These are phyloP conservation scores for Aphidius gifuensis DNA, from an alignment of 1,140 invertebrate genomes.

Conservation along the genomic window DNA sequence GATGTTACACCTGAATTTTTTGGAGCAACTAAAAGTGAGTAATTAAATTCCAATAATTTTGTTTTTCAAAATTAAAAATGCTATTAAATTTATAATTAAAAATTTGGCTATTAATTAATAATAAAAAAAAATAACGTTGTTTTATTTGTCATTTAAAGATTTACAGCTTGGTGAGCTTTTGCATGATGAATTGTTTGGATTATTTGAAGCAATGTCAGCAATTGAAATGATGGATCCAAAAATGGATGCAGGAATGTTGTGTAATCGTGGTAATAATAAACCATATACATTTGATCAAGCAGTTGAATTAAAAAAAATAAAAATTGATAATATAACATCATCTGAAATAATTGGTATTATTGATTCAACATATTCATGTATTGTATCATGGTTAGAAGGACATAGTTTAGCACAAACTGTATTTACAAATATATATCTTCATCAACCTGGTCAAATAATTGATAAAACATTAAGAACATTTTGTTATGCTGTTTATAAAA, in stretches of 20 bases:
- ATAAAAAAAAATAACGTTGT: not conserved
- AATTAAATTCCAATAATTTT: no score
- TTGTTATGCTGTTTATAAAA: constrained; percentile 83
- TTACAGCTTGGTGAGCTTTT: constrained; percentile 83
- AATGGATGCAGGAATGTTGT: constrained; percentile 98
- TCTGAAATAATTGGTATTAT: constrained; percentile 83
- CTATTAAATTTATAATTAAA: not conserved
- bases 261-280: constrained; percentile 81
- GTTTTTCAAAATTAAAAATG: no score
- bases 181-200: constrained; percentile 87
- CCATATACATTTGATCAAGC: constrained; percentile 87
- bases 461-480: constrained; percentile 84
- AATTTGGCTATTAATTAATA: constrained; percentile 13
- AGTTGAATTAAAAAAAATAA: constrained; percentile 74
- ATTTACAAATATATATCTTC: constrained; percentile 94
- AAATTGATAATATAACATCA: constrained; percentile 72
- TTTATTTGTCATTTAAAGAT: constrained; percentile 48
- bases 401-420: constrained; percentile 96
- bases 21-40: constrained; percentile 68
- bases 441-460: constrained; percentile 82
- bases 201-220: constrained; percentile 98
- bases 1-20: constrained; percentile 77
- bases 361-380: constrained; percentile 87
- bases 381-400: constrained; percentile 93
- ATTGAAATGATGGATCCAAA: constrained; percentile 99